Base-by-base conservation (phyloP, 2,113 vertebrate genomes). In the Neolamprologus sp. region DNA sequence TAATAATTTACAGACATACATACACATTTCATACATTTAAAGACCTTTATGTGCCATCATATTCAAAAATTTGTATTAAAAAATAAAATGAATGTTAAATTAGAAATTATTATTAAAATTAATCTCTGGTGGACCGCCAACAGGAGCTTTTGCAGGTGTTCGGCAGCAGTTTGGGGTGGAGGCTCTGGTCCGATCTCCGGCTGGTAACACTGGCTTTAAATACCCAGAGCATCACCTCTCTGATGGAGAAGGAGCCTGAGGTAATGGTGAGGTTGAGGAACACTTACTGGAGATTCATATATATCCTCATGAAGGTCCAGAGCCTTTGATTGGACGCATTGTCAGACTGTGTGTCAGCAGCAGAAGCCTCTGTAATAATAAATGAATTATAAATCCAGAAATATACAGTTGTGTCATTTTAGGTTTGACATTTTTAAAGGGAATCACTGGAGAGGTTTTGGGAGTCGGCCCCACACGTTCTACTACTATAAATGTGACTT, bases 391-490 rank as follows among this genome's bases (percentile, higher is more conserved):
- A 68, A 68, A 40, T 68, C 19, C 63, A 68, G 19, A 40, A 40
- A 68, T 13, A 68, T 68, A 40, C 2, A 68, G 26, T 30, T 60
- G 28, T 60, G 26, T 6, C 57, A 60, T 4, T 60, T 60, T 60
- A 60, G 2, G 30, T 68, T n/a, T 68, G 63, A 65, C 6, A 5
- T 65, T 37, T 5, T 65, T 60, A 19, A 33, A 19, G 14, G 5
- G 14, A 60, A 60, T 33, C 57, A 6, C 57, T 60, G 57, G 1
- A 33, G 16, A 30, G 57, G 28, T 60, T 60, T 10, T 6, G 57
- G 14, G 57, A 63, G 28, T 1, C 16, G 0, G 2, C 28, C 57
- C 57, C 57, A 60, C 26, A 30, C 0, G 8, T 30, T 30, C 26
- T 58, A 2, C 26, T 30, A 58, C 26, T 58, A 9, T 58, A 17